Evolutionary conservation across 2,797 vertebrate genomes (phyloP).

Genomic region (Periparus ater): DNA sequence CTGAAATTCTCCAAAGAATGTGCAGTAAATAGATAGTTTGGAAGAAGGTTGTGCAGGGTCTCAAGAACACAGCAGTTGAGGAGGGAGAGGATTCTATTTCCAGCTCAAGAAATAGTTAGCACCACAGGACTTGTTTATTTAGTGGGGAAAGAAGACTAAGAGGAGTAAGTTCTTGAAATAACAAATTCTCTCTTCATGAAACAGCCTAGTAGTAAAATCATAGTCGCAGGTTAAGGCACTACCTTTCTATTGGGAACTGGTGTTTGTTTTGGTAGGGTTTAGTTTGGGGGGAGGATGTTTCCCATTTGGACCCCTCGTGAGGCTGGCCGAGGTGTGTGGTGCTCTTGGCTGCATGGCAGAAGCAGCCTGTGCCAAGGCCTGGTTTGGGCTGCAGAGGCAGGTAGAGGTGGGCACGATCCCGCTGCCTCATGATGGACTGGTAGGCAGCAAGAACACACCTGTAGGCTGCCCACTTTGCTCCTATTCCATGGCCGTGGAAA

Average conservation of each 20-base stretch:
- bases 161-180: background rate
- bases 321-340: rapidly evolving
- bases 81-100: slow-evolving; percentile 1
- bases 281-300: background rate
- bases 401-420: background rate
- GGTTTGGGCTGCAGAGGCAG: background rate
- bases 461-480: background rate
- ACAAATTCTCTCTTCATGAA: background rate
- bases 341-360: background rate
- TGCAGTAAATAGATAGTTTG: slow-evolving; percentile 34
- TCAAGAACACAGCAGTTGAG: background rate
- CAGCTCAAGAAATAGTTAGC: background rate
- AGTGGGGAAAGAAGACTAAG: background rate
- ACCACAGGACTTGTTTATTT: background rate
- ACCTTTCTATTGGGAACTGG: background rate
- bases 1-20: slow-evolving; percentile 27
- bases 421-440: background rate
- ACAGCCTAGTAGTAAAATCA: background rate
- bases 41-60: background rate
- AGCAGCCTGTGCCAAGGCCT: background rate
- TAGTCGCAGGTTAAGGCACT: background rate
- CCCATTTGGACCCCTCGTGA: rapidly evolving
- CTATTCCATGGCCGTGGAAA: background rate
- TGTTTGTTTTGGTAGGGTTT: background rate
- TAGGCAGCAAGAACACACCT: background rate